Base-by-base conservation (phyloP, 2,113 vertebrate genomes). In the Pitta sordida region DNA sequence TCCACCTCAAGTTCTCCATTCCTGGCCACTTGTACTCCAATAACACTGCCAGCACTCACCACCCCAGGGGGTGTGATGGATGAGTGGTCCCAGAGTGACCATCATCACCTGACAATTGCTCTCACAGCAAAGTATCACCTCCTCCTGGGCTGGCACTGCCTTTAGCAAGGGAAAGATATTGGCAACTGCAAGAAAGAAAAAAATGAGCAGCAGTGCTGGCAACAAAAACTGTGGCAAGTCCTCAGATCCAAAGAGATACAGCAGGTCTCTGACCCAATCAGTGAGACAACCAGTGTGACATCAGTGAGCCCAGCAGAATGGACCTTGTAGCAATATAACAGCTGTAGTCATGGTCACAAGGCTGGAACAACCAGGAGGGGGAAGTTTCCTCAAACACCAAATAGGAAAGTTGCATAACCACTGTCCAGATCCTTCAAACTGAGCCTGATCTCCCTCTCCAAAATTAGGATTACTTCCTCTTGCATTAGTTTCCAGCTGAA, bases 261-360 rank as follows among this genome's bases (percentile, higher is more conserved):
- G 37, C 48, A 67, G 53, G 43, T 83, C 60, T 70, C 64, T 64
- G 62, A 44, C 11, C 30, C 2, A 0, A 49, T 46, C 68, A 36
- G 68, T 2, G 2, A 74, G 86, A 55, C 58, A 68, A 48, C 15
- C 24, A 43, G 44, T n/a, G 37, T 34, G 30, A 65, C 51, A 71
- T 52, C 71, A 74, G 46, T 14, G 37, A 81, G 56, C 20, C 19
- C 82, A 91, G 74, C 69, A 85, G 43, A 55, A 87, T 2, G 8
- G 83, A 37, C 55, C 52, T 69, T 75, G 78, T 44, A 86, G 85
- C 76, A 83, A 8, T 26, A 62, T 0, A 5, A 71, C 44, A 26
- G 34, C 43, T 94, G 76, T 67, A 90, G 95, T 94, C 96, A 96
- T 51, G 86, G 88, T 91, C 95, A 97, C 94, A 91, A 93, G 89